Base-by-base conservation (phyloP, 2,113 vertebrate species). In the Pedionomus torquatus region DNA sequence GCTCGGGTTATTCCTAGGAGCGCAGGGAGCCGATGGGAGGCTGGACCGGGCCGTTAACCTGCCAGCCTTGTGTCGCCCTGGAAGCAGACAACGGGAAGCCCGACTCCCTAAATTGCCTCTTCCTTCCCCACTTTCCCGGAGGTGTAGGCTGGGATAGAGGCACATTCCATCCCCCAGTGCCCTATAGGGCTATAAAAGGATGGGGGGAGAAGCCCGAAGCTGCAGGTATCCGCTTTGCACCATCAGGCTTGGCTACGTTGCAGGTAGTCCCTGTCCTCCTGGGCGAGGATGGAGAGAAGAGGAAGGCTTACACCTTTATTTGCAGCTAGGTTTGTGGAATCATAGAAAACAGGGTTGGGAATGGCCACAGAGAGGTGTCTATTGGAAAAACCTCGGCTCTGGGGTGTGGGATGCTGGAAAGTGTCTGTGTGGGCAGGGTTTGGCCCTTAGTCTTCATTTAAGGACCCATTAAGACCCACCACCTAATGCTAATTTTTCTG, bases 101-200 rank as follows among this genome's bases (percentile, higher is more conserved):
- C 21, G 17, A 19, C 43, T 90, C 35, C 33, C 58, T 8, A n/a
- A 57, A 43, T n/a, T 25, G 1, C 41, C 28, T 63, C 57, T 41
- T 68, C 9, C 51, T 68, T 60, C 24, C 31, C 21, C 11, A 1
- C 17, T 7, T 28, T 33, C 8, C 28, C 5, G 21, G 31, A n/a
- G 31, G 21, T 4, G 11, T 5, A 13, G 81, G 13, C 65, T 64
- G 2, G 3, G 31, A 12, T 0, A n/a, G 35, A 33, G 37, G 14
- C 5, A 0, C 8, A 1, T 77, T 64, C 39, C 7, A 1, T 77
- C 60, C 39, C 72, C 8, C 31, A 11, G 3, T 26, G 21, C 33
- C 51, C n/a, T 35, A 0, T 13, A 13, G 49, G 68, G 25, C n/a
- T 70, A 0, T 0, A 11, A 39, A 18, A 25, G 49, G 26, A 39